Conservation (phyloP, 1,140 invertebrate genomes). For the Ctenoplectra terminalis region DNA sequence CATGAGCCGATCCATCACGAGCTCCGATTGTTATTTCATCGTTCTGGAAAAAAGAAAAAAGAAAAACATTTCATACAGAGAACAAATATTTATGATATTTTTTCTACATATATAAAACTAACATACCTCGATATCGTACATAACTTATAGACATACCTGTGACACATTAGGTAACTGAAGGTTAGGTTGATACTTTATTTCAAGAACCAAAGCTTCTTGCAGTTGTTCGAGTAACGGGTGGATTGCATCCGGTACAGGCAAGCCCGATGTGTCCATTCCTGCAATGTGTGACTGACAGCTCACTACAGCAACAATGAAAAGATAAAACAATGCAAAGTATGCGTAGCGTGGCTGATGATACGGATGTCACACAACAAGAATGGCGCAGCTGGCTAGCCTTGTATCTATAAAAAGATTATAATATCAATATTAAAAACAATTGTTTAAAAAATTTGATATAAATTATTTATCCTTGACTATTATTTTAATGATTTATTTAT, state of each 20-base stretch:
- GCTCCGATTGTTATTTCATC: conserved; percentile 89
- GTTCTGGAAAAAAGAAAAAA: conserved; percentile 77
- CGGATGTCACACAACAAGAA: conserved; percentile 81
- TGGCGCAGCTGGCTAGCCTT: conserved; percentile 82
- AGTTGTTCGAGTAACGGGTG: conserved; percentile 85
- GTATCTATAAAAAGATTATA: conserved; percentile 74
- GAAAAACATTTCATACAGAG: not conserved
- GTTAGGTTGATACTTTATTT: conserved; percentile 88
- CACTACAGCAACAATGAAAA: conserved; percentile 62
- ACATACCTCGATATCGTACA: not conserved
- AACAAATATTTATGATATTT: not conserved
- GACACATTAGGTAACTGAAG: conserved; percentile 84
- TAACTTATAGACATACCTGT: conserved; percentile 44
- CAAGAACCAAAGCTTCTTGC: conserved; percentile 87
- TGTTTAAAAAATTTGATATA: not conserved
- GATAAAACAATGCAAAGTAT: conserved; percentile 48
- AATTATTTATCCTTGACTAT: not conserved
- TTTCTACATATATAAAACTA: not conserved
- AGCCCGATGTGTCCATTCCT: conserved; percentile 83
- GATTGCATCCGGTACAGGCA: conserved; percentile 83
- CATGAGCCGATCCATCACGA: conserved; percentile 90
- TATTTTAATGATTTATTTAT: not conserved
- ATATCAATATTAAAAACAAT: conserved; percentile 4
- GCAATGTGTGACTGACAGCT: conserved; percentile 76
- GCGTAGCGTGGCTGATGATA: conserved; percentile 70